Percentiles rank a stretch among this genome's conserved stretches.
phyloP scores from a whole-genome alignment of 2,113 vertebrate species.

The Abramis brama region DNA sequence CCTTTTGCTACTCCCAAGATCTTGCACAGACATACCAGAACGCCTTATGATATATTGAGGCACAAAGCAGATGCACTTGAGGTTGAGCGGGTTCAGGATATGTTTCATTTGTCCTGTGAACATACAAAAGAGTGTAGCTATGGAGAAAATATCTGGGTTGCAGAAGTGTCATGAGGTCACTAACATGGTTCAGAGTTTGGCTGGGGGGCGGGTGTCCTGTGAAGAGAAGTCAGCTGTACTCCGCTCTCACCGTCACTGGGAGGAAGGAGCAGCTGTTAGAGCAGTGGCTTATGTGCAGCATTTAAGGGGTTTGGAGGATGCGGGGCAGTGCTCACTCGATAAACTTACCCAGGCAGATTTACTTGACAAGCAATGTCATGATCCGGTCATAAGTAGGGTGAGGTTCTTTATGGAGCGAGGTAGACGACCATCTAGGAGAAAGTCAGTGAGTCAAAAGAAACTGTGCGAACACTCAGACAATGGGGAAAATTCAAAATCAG shows the following conservation, averaged over 20 bases:
- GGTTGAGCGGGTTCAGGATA: background rate
- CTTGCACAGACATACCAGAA: constrained; percentile 11
- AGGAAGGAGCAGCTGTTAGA: background rate
- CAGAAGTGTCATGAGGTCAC: background rate
- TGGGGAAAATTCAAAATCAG: too few species aligned
- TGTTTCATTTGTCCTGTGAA: background rate
- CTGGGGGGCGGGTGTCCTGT: background rate
- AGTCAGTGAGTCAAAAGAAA: too few species aligned
- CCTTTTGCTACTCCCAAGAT: constrained; percentile 23
- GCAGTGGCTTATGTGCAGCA: background rate
- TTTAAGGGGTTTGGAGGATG: background rate
- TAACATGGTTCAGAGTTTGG: too few species aligned
- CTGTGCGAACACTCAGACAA: too few species aligned
- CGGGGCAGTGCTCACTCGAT: background rate
- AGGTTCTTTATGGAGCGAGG: too few species aligned
- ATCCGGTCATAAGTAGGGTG: too few species aligned
- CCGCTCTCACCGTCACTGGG: background rate
- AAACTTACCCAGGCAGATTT: background rate
- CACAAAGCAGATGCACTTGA: background rate
- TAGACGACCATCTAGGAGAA: too few species aligned
- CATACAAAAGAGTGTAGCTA: background rate
- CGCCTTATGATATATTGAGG: constrained; percentile 11
- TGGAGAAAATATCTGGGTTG: background rate
- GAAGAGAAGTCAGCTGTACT: background rate
- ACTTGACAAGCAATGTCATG: background rate